Conservation (phyloP, 2,888 invertebrate species). For the Noctua janthina region DNA sequence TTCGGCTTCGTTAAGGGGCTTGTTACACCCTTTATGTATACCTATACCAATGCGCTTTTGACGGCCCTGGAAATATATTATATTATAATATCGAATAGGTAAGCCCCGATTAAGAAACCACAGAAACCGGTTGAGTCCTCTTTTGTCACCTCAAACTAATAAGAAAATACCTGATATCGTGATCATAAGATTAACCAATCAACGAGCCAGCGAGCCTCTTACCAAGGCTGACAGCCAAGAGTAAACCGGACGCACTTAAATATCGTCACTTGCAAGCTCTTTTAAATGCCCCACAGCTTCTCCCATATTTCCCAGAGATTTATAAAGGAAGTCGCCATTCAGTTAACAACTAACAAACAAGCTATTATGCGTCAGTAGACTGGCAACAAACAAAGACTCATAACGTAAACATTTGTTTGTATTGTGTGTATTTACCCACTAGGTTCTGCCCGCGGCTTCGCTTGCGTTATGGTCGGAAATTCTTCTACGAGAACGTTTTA, state of each 20-base stretch:
- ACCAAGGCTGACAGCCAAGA: not conserved
- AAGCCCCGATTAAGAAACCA: not conserved
- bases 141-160: not conserved
- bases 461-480: not conserved
- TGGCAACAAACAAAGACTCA: not conserved
- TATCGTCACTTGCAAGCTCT: conserved; percentile 13
- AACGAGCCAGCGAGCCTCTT: conserved; percentile 4
- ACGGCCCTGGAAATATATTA: too few species aligned
- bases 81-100: not conserved
- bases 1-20: too few species aligned
- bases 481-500: not conserved
- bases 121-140: not conserved
- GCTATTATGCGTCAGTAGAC: conserved; percentile 20
- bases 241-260: conserved; percentile 21
- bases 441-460: not conserved
- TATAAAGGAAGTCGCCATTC: conserved; percentile 43
- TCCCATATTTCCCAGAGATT: conserved; percentile 36
- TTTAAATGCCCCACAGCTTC: conserved; percentile 36
- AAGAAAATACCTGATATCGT: not conserved
- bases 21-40: too few species aligned
- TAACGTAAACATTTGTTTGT: not conserved
- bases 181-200: not conserved
- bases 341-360: conserved; percentile 37
- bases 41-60: too few species aligned
- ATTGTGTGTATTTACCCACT: not conserved